Conservation (phyloP, 2,797 vertebrate genomes). For the Thripadectes ignobilis region DNA sequence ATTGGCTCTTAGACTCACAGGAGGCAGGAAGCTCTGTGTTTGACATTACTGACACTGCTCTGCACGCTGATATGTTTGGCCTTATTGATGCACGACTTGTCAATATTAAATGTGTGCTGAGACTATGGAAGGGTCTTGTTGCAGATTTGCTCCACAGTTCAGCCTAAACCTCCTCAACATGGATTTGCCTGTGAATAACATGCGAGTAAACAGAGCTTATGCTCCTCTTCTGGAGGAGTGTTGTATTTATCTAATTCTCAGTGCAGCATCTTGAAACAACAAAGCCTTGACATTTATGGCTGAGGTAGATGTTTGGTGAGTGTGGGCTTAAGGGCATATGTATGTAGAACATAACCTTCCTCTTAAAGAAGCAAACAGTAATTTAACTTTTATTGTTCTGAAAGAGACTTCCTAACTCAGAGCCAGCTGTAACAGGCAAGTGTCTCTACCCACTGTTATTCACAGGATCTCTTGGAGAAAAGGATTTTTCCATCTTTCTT, state of each 20-base stretch:
- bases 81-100: neutral
- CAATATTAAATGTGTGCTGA: neutral
- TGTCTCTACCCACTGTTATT: neutral
- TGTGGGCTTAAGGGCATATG: neutral
- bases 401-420: neutral
- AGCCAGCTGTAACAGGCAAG: neutral
- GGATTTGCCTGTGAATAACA: neutral
- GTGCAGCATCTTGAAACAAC: neutral
- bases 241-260: neutral
- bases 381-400: neutral
- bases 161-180: neutral
- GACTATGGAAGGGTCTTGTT: neutral
- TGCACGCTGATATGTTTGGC: neutral
- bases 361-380: neutral
- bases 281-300: neutral
- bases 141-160: neutral
- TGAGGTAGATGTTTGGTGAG: neutral
- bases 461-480: neutral
- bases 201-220: fast-evolving
- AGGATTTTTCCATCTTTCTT: neutral
- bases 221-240: neutral
- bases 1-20: neutral
- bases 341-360: neutral
- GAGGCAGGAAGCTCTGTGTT: neutral
- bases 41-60: neutral